Base-by-base conservation (phyloP, 2,888 invertebrate species). In the Heteromyza rotundicornis region DNA sequence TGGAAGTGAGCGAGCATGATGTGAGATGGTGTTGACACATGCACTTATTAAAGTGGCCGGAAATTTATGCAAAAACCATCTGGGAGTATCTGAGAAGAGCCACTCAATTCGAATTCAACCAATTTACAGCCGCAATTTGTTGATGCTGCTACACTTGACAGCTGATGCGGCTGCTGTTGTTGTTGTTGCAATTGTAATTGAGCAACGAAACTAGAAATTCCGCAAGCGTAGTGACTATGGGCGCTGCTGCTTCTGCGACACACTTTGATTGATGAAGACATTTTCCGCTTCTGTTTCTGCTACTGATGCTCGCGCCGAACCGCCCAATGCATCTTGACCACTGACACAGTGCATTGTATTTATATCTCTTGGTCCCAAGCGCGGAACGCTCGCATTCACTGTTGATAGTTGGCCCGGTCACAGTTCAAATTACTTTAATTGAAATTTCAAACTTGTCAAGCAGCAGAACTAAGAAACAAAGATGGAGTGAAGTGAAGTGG, bases 391-490 rank as follows among this genome's bases (percentile, higher is more conserved):
- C 35, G 19, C 53, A 54, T 54, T 8, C 53, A 3, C 36, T 32
- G 40, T 54, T 36, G 64, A 32, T 20, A 40, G 14, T 40, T 20
- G 64, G 64, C 27, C 24, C 59, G 64, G 69, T 73, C 76, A 69
- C 75, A 74, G 75, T 74, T 73, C 75, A 75, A 74, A 75, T 76
- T 77, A 73, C 70, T 76, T 76, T 74, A 76, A 74, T 76, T 75
- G 74, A 76, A 74, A 74, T 74, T 74, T 74, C 74, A 76, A 74
- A 74, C 68, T 76, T 76, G 76, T 76, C 76, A 75, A 72, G 75
- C 65, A 66, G 69, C 58, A 57, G 24, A 57, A 47, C n/a, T 27
- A 44, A 49, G 59, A 69, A 70, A 68, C 70, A 65, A 64, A 68
- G 76, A 69, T 65, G 68, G 71, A 73, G 75, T 73, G 75, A 67